A percentile compares a stretch with the other conserved stretches of the same genome.
Evolutionary conservation across 2,797 vertebrate genomes (phyloP).

Genomic region (Paguma larvata): DNA sequence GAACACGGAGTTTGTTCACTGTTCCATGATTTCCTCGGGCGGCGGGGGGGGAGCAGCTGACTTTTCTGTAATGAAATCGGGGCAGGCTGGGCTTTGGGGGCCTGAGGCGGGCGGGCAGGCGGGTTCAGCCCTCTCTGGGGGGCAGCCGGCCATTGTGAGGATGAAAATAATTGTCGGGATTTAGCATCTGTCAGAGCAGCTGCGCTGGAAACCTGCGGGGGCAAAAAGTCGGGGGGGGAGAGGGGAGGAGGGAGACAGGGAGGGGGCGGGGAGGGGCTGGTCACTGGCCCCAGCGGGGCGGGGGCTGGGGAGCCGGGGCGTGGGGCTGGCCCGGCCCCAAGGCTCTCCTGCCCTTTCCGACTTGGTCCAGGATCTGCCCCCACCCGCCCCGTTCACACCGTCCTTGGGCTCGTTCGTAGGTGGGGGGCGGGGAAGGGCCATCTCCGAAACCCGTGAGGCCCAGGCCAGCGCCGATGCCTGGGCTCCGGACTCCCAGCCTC

Average conservation of each 20-base stretch:
- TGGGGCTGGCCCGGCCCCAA: not conserved
- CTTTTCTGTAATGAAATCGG: not conserved
- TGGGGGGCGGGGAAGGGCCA: rapidly evolving
- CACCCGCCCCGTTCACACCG: rapidly evolving
- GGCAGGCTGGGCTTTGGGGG: not conserved
- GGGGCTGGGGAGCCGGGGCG: not conserved
- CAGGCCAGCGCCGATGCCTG: rapidly evolving
- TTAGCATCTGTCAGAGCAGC: slow-evolving; percentile 42
- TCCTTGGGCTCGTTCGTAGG: not conserved
- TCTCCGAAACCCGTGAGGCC: rapidly evolving
- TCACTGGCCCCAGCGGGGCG: not conserved
- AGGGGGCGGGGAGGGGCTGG: not conserved
- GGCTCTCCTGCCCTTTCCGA: not conserved
- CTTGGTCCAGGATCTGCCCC: not conserved
- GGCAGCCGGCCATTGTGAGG: not conserved
- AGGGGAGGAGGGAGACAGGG: too few species aligned
- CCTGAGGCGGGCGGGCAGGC: rapidly evolving
- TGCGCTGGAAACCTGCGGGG: not conserved
- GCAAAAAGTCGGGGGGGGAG: rapidly evolving
- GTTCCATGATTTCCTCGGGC: not conserved
- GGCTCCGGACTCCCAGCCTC: rapidly evolving
- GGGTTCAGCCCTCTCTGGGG: not conserved
- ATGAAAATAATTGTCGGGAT: not conserved
- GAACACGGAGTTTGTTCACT: not conserved
- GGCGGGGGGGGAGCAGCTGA: not conserved